Evolutionary conservation across 1,140 invertebrate genomes (phyloP).

Genomic region (Ruditapes philippinarum): DNA sequence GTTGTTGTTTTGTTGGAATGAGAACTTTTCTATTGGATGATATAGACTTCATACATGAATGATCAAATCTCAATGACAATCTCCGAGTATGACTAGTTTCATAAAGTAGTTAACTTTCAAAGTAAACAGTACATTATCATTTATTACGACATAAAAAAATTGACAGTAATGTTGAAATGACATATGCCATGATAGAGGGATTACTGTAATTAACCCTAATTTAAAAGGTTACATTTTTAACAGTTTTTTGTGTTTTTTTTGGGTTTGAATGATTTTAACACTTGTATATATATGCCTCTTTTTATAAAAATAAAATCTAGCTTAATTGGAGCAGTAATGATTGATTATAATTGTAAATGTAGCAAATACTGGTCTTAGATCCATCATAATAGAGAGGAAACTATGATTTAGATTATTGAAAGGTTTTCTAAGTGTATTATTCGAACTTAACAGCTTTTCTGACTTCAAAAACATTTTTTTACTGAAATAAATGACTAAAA

Average conservation of each 20-base stretch:
- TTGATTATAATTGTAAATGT: not conserved
- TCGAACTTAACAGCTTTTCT: not conserved
- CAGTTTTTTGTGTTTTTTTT: not conserved
- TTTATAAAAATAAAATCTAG: not conserved
- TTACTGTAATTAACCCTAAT: not conserved
- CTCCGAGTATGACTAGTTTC: too few relatives aligned
- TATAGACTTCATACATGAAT: too few relatives aligned
- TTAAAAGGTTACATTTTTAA: not conserved
- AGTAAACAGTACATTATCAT: too few relatives aligned
- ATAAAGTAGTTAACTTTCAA: too few relatives aligned
- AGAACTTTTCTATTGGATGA: too few relatives aligned
- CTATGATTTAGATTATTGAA: not conserved
- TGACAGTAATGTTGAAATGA: constrained; percentile 5
- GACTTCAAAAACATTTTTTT: not conserved
- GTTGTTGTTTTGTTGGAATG: too few relatives aligned
- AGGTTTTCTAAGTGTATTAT: constrained; percentile 4
- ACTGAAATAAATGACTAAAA: not conserved
- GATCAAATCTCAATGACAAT: too few relatives aligned
- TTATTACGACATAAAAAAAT: not conserved
- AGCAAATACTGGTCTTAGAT: too few relatives aligned
- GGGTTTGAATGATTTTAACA: not conserved
- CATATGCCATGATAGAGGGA: not conserved
- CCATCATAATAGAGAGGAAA: too few relatives aligned
- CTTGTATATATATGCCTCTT: not conserved
- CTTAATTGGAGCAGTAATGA: not conserved